phyloP scores from a whole-genome alignment of 2,888 invertebrate species.

The Philaethria dido region DNA sequence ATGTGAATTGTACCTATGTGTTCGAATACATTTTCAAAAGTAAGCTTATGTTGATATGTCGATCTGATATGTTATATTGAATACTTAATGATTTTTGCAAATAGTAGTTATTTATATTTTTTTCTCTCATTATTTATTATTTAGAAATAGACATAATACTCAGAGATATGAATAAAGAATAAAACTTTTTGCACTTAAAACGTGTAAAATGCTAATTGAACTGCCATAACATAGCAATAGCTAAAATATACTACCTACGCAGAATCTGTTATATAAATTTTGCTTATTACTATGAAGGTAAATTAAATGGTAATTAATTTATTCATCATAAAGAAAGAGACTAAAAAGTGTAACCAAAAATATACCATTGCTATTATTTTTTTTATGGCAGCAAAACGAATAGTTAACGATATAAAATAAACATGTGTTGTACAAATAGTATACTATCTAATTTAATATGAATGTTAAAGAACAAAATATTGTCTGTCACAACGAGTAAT shows the following conservation, averaged over 20 bases:
- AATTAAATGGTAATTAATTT: background rate
- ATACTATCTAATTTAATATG: background rate
- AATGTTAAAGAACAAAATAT: background rate
- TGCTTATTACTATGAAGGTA: too few species aligned
- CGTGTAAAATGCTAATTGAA: too few species aligned
- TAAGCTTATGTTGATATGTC: too few species aligned
- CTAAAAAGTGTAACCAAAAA: background rate
- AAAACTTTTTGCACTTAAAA: background rate
- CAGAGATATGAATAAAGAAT: background rate
- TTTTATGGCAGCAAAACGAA: background rate
- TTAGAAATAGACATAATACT: background rate
- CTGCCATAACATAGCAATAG: too few species aligned
- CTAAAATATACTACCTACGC: background rate
- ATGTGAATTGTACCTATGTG: background rate
- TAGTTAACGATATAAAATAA: too few species aligned
- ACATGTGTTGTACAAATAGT: too few species aligned
- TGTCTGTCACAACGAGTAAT: slow-evolving; percentile 4
- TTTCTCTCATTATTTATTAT: background rate
- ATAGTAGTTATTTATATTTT: background rate
- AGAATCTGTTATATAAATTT: too few species aligned
- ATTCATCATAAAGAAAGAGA: background rate
- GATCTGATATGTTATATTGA: background rate
- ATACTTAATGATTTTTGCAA: background rate
- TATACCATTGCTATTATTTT: background rate
- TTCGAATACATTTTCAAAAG: background rate